phyloP scores from a whole-genome alignment of 2,797 vertebrate genomes.

The Rhabdophis nuchalis region DNA sequence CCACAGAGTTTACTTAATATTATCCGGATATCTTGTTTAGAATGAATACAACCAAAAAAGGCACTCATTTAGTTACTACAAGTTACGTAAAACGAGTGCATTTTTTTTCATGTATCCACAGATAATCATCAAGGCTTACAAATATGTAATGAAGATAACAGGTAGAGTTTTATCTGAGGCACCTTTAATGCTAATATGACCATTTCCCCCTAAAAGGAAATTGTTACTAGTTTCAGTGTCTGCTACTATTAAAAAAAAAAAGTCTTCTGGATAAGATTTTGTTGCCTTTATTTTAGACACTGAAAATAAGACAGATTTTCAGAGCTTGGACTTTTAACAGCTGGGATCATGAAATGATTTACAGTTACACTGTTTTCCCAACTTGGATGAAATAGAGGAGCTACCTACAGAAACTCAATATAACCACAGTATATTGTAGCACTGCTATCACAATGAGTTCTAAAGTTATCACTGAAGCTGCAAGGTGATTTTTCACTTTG shows the following conservation, averaged over 20 bases:
- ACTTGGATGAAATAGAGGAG: background rate
- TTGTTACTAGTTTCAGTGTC: background rate
- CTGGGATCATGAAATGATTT: background rate
- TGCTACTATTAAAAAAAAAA: background rate
- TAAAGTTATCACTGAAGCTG: background rate
- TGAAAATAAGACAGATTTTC: background rate
- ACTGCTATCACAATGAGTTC: background rate
- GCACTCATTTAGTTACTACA: slow-evolving; percentile 15
- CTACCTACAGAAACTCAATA: background rate
- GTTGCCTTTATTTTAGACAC: accelerated
- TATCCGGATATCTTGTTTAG: slow-evolving; percentile 1
- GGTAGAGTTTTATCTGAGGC: background rate
- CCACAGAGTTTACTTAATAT: slow-evolving; percentile 15
- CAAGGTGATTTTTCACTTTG: background rate
- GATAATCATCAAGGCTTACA: slow-evolving; percentile 15
- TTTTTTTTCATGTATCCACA: background rate
- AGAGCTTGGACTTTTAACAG: background rate
- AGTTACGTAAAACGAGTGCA: background rate
- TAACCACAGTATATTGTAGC: background rate
- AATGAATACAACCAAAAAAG: background rate
- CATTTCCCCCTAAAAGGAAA: background rate
- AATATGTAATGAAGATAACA: background rate
- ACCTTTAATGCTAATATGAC: background rate
- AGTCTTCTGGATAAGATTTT: background rate
- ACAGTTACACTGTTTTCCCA: background rate